Base-by-base conservation (phyloP, 2,888 invertebrate species). In the Chaetogeoica ovagalla region DNA sequence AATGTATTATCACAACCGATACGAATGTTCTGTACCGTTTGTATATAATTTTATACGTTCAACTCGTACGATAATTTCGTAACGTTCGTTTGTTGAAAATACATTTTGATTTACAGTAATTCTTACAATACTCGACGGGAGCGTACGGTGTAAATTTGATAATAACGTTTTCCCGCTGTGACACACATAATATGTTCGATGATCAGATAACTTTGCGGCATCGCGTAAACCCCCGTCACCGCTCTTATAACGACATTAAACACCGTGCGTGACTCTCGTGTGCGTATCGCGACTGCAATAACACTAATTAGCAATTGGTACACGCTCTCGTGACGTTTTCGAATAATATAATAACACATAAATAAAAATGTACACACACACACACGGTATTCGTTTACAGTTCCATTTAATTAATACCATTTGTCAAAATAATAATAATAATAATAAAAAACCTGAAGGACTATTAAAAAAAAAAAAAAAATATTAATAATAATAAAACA, bases 211-310 rank as follows among this genome's bases (percentile, higher is more conserved):
- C 48, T 66, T 66, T 52, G 52, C 15, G 15, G 4, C 13, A 52
- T 52, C 19, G 17, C 30, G 48, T 23, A 62, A 48, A 23, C 62
- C 48, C 13, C 48, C 62, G n/a, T n/a, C n/a, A n/a, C 48, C 13
- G 23, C 48, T 72, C 30, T 30, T 30, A 30, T 71, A 72, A 72
- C 48, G 48, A 3, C 48, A 72, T 72, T 72, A 72, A 72, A 43
- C 23, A 13, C 72, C 30, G n/a, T 62, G 72, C 48, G 62, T 62
- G 72, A 73, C 72, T 73, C 48, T 15, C n/a, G 62, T 8, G 48
- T 23, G 62, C 43, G 43, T 43, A 30, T 7, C 48, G 48, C 48
- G 48, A 62, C 30, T 73, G 48, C 23, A 62, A 73, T 48, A 72
- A 23, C 60, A 73, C 48, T 73, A 62, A 73, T 73, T 73, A 43